Conservation (phyloP, 92 coral and sea anemone species). For the Epizoanthus illoricatus region DNA sequence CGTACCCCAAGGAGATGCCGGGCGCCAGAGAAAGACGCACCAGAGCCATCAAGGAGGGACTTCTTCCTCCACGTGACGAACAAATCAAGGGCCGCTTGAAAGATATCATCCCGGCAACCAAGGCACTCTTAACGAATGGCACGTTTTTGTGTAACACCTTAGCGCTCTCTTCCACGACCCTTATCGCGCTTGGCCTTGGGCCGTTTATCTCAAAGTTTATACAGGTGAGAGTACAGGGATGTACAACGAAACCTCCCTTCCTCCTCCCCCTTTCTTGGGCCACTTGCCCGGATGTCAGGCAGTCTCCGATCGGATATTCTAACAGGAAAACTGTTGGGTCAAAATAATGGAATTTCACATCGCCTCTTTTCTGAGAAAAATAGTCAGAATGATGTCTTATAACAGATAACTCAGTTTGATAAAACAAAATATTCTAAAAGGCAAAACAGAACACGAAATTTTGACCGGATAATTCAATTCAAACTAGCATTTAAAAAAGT, state of each 20-base stretch:
- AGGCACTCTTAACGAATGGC: slow-evolving; percentile 78
- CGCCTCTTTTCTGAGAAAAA: too few species aligned
- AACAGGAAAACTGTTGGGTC: too few species aligned
- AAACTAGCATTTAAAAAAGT: too few species aligned
- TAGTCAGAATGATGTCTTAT: too few species aligned
- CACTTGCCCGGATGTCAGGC: too few species aligned
- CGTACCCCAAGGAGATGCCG: slow-evolving; percentile 98
- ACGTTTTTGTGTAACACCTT: slow-evolving; percentile 88
- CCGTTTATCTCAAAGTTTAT: slow-evolving; percentile 98
- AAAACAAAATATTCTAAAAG: background rate
- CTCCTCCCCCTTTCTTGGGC: too few species aligned
- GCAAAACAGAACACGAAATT: too few species aligned
- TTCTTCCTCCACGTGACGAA: slow-evolving; percentile 84
- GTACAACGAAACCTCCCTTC: background rate
- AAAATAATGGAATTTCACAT: too few species aligned
- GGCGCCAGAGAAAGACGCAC: slow-evolving; percentile 88
- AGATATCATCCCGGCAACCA: slow-evolving; percentile 94
- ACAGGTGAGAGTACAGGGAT: slow-evolving; percentile 40
- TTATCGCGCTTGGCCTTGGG: slow-evolving; percentile 92
- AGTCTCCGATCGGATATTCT: too few species aligned
- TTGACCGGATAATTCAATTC: too few species aligned
- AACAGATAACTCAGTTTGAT: too few species aligned
- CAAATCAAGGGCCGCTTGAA: slow-evolving; percentile 81
- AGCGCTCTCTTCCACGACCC: slow-evolving; percentile 92
- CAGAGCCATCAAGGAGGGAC: slow-evolving; percentile 83